A percentile compares a stretch with the other conserved stretches of the same genome.
Evolutionary conservation across 2,797 vertebrate genomes (phyloP).

Genomic region (Pogonophryne albipinna): DNA sequence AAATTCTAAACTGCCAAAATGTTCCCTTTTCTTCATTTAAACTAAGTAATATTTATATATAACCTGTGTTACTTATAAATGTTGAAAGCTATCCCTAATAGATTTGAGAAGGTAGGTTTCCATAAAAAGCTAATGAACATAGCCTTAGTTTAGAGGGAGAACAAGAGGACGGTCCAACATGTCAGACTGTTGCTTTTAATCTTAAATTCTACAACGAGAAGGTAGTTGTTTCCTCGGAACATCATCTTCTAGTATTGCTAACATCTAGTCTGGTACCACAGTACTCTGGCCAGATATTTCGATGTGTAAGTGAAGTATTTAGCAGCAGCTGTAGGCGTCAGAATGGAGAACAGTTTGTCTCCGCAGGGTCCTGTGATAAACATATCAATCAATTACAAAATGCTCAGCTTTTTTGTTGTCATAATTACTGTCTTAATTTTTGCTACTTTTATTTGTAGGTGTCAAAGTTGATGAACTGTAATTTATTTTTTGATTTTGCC

Average conservation of each 20-base stretch:
- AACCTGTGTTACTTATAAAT: not conserved
- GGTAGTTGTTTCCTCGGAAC: not conserved
- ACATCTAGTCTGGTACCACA: not conserved
- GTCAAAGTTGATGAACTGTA: conserved; percentile 52
- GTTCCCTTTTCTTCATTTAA: not conserved
- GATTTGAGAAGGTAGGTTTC: not conserved
- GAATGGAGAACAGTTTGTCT: not conserved
- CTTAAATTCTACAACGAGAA: not conserved
- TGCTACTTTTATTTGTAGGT: conserved; percentile 36
- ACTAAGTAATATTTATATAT: not conserved
- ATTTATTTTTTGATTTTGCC: conserved; percentile 69
- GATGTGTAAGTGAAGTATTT: not conserved
- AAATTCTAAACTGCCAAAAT: not conserved
- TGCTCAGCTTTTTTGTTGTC: conserved; percentile 2
- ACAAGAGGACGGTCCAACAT: not conserved
- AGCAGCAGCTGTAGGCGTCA: not conserved
- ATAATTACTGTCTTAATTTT: conserved; percentile 39
- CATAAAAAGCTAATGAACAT: not conserved
- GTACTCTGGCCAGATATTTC: conserved; percentile 7
- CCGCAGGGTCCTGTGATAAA: conserved; percentile 4
- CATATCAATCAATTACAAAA: conserved; percentile 51
- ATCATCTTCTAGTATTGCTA: not conserved
- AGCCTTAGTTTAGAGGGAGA: not conserved
- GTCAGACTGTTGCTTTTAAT: conserved; percentile 15
- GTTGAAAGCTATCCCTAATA: not conserved